Conservation (phyloP, 2,113 vertebrate species). For the Pachyramphus minor region DNA sequence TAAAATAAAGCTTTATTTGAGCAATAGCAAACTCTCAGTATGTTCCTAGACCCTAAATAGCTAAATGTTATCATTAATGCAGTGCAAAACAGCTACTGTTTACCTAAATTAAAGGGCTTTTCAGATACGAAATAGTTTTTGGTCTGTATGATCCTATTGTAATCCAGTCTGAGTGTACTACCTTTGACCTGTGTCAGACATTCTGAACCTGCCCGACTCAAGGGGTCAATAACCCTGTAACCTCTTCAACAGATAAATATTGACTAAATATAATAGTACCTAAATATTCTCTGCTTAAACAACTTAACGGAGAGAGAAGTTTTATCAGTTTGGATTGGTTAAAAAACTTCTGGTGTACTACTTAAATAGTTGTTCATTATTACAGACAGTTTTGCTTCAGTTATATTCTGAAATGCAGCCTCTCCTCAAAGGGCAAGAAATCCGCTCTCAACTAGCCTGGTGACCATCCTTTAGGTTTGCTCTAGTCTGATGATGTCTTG, state of each 20-base stretch:
- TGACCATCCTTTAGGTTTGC: neutral
- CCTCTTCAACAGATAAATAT: neutral
- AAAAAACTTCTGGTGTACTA: neutral
- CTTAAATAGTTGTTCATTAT: neutral
- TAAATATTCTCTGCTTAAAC: too few species aligned
- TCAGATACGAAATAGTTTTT: neutral
- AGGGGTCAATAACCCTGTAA: neutral
- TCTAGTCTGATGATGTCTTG: neutral
- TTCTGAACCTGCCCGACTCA: neutral
- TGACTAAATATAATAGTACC: neutral
- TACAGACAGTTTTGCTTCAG: neutral
- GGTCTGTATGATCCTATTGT: neutral
- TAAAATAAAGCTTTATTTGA: neutral
- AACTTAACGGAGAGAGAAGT: neutral
- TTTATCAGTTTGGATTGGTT: neutral
- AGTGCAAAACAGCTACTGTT: neutral
- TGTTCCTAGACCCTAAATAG: neutral
- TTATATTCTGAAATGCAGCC: neutral
- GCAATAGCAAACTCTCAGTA: neutral
- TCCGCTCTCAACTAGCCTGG: neutral
- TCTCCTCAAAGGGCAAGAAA: neutral
- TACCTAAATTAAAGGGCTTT: neutral
- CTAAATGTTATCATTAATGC: neutral
- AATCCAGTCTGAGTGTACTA: neutral
- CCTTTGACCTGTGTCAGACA: neutral